phyloP scores from a whole-genome alignment of 2,113 vertebrate species.

The Sinocyclocheilus rhinocerous region DNA sequence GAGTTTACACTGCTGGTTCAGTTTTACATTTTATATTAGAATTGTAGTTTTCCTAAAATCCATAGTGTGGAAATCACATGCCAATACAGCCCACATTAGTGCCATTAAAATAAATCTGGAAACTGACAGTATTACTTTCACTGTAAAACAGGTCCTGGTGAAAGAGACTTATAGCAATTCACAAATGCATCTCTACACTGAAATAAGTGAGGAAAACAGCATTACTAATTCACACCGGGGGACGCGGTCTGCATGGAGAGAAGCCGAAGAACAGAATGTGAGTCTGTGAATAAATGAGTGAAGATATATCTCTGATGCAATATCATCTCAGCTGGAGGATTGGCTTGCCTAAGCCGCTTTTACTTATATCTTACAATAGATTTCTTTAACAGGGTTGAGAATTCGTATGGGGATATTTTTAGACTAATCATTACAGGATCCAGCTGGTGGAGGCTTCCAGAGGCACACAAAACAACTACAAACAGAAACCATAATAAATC shows the following conservation, averaged over 20 bases:
- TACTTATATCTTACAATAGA: slow-evolving; percentile 1
- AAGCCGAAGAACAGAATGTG: slow-evolving; percentile 56
- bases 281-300: slow-evolving; percentile 48
- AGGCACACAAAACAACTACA: background rate
- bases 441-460: background rate
- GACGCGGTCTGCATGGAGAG: slow-evolving; percentile 53
- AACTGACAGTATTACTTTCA: background rate
- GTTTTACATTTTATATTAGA: too few species aligned
- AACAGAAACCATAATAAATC: background rate
- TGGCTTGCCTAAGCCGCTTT: background rate
- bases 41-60: background rate
- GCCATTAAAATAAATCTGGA: background rate
- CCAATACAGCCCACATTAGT: background rate
- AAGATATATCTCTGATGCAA: slow-evolving; percentile 33
- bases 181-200: slow-evolving; percentile 65
- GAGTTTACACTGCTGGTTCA: too few species aligned
- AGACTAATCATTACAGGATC: background rate
- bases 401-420: background rate
- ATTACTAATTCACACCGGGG: slow-evolving; percentile 68
- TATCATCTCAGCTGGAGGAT: slow-evolving; percentile 14
- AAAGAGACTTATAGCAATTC: slow-evolving; percentile 38
- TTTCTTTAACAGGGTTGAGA: background rate
- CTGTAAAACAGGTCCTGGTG: slow-evolving; percentile 11
- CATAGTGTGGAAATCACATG: background rate
- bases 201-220: slow-evolving; percentile 55